These are phyloP conservation scores for Musca vetustissima DNA, from an alignment of 1,140 invertebrate species.

Conservation along the genomic window DNA sequence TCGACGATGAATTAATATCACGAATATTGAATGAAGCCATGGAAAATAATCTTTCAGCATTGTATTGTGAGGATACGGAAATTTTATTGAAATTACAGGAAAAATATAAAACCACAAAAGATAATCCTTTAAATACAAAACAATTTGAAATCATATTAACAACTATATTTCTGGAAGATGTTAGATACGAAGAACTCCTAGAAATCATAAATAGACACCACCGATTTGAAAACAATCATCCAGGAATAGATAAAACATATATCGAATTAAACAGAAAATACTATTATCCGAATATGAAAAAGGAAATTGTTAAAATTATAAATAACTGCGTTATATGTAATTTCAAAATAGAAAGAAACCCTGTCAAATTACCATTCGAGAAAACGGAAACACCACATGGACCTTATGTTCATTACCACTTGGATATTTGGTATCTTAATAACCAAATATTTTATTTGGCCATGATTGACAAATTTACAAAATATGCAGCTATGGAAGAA, in stretches of 20 bases:
- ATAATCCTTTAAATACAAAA: neutral
- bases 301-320: conserved; percentile 29
- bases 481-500: no score
- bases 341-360: conserved; percentile 34
- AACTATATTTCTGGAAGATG: conserved; percentile 7
- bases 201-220: neutral
- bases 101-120: neutral
- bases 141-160: conserved; percentile 7
- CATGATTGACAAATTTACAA: no score
- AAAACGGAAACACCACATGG: conserved; percentile 17
- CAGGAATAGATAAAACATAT: conserved; percentile 32
- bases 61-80: conserved; percentile 1
- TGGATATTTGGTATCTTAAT: conserved; percentile 7
- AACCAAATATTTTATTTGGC: no score
- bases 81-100: conserved; percentile 10
- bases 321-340: conserved; percentile 33
- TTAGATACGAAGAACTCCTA: neutral
- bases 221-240: conserved; percentile 28
- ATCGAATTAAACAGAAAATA: conserved; percentile 25
- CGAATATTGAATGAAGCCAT: neutral
- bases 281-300: conserved; percentile 33
- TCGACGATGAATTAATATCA: neutral
- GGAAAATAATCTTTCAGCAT: neutral
- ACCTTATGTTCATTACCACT: neutral
- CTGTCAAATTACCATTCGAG: conserved; percentile 21